Base-by-base conservation (phyloP, 2,113 vertebrate genomes). In the Triplophysa siluroides region DNA sequence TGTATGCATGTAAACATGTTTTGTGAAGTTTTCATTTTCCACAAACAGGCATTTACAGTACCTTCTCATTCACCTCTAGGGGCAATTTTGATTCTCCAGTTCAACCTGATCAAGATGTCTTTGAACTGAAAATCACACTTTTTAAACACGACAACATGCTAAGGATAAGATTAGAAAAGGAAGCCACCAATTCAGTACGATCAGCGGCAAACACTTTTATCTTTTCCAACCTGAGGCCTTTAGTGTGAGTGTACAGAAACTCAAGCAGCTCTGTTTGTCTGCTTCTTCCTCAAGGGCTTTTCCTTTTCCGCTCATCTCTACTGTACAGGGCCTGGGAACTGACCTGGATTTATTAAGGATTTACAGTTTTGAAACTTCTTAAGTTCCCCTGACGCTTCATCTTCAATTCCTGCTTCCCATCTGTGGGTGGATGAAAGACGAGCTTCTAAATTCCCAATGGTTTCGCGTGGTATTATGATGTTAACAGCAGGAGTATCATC, bases 391-490 rank as follows among this genome's bases (percentile, higher is more conserved):
- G 75, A 23, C 43, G 50, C 26, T 69, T 33, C 45, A 56, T 63
- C 67, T 64, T 71, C 68, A 26, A 75, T 21, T 24, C 24, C 41
- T 63, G 8, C 69, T 43, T 71, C 52, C 71, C 47, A 60, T 67
- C 23, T 65, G 76, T 62, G 68, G 82, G 74, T 72, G 80, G 80
- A 85, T 82, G 79, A 83, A 83, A 83, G 54, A 63, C 41, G 41
- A 54, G 70, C 29, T 67, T 52, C 16, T 16, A 41, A 50, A 23
- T 19, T 78, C 78, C 78, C 72, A 76, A 61, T 64, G 33, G 69
- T 23, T 66, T 3, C 10, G 19, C 23, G 19, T 65, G 63, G 67
- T 81, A 81, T 81, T 81, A 70, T 29, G 47, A 81, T 58, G 76
- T 52, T 78, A 71, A 74, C 54, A 69, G 79, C 33, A 52, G 45